Conservation (phyloP, 1,140 invertebrate species). For the Penaeus japonicus region DNA sequence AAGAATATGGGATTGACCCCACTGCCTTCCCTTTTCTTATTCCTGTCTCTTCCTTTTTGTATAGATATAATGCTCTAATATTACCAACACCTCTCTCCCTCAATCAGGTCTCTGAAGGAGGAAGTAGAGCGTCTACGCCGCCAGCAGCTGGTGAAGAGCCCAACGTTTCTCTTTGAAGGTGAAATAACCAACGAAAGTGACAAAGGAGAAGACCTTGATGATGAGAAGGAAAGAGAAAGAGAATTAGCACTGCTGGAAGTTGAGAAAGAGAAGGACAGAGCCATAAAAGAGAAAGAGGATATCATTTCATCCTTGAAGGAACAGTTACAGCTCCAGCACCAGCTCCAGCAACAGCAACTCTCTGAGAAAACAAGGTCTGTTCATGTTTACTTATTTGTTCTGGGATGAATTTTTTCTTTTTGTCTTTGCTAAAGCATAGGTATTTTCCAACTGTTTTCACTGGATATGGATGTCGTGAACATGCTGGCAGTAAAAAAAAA, state of each 20-base stretch:
- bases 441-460: too few relatives aligned
- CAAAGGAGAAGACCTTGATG: neutral
- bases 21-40: neutral
- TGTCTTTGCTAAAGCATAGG: too few relatives aligned
- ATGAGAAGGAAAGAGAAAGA: conserved; percentile 22
- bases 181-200: neutral
- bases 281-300: conserved; percentile 71
- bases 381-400: neutral
- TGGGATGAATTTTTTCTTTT: neutral
- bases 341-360: conserved; percentile 21
- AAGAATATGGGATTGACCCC: neutral
- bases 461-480: too few relatives aligned
- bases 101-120: conserved; percentile 69
- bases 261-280: conserved; percentile 71
- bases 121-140: conserved; percentile 75
- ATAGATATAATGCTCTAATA: neutral
- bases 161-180: conserved; percentile 63
- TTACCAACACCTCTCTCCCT: neutral
- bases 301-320: conserved; percentile 62
- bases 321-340: conserved; percentile 28
- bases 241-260: conserved; percentile 67
- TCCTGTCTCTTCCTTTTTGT: neutral
- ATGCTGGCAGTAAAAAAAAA: too few relatives aligned
- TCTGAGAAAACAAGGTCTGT: conserved; percentile 63
- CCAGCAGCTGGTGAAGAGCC: conserved; percentile 69